Base-by-base conservation (phyloP, 64 coral and sea anemone species). In the Stichodactyla helianthus region DNA sequence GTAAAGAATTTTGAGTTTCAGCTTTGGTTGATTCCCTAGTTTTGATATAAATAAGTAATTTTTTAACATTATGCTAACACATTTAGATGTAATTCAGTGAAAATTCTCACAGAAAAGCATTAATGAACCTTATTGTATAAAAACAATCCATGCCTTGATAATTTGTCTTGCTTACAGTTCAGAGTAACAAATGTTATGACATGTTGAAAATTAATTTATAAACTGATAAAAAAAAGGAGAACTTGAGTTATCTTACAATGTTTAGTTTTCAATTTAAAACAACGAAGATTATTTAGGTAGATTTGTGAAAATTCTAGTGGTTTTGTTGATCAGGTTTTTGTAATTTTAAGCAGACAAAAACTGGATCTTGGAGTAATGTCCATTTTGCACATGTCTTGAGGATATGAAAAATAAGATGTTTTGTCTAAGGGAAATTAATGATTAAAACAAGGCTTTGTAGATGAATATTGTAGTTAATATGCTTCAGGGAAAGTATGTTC, bases 301-400 rank as follows among this genome's bases (percentile, higher is more conserved):
- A 10, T 27, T 74, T 31, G 19, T 8, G 26, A 6, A 31, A 23
- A 68, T 68, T 35, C 9, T 10, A 12, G 25, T 10, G 1, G 4
- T 28, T n/a, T 11, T 4, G n/a, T 10, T 9, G 7, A 74, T 7
- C 25, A 23, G 68, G 8, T 31, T 74, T 74, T 74, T 12, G 11
- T 13, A 74, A 31, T 35, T 74, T 74, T 27, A 7, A 74, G 5
- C 68, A 74, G 68, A 13, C 62, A 65, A 74, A 67, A 74, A 14
- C 68, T 22, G 22, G 25, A 74, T 74, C n/a, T 74, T 74, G 25
- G 23, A 31, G 22, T 9, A 74, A 74, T 74, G 68, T 74, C 68
- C 26, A 74, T 31, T 74, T 74, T 74, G 68, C 68, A 74, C 68
- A 74, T 74, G 68, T 74, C 68, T 74, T n/a, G 27, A 74, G n/a